Conservation (phyloP, 2,113 vertebrate species). For the Carassius gibelio region DNA sequence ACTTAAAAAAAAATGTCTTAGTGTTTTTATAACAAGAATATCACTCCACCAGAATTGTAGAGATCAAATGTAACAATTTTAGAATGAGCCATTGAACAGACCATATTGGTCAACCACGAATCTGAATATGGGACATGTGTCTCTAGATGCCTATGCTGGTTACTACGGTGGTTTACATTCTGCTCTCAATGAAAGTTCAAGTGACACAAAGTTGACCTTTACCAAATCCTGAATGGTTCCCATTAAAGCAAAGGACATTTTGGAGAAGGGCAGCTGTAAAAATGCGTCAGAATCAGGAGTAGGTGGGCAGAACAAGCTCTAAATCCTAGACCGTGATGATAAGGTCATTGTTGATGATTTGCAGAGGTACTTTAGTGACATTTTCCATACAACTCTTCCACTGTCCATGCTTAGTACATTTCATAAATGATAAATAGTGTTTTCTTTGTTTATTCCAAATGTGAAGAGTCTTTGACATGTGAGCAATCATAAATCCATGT, state of each 20-base stretch:
- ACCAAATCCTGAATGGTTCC: slow-evolving; percentile 21
- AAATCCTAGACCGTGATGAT: slow-evolving; percentile 7
- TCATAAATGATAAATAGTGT: neutral
- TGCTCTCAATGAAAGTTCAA: neutral
- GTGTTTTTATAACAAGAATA: neutral
- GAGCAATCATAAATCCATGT: neutral
- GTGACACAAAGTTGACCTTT: slow-evolving; percentile 35
- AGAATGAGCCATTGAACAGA: neutral
- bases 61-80: neutral
- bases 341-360: slow-evolving; percentile 10
- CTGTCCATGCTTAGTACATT: neutral
- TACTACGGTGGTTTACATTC: neutral
- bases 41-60: neutral
- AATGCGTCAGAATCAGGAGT: slow-evolving; percentile 8
- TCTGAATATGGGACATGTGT: neutral
- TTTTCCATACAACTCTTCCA: neutral
- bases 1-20: neutral
- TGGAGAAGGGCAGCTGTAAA: slow-evolving; percentile 21
- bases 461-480: slow-evolving; percentile 11
- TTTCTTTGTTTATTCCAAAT: slow-evolving; percentile 5
- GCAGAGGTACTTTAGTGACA: neutral
- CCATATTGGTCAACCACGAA: neutral
- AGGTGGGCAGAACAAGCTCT: neutral
- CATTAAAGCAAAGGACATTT: slow-evolving; percentile 29
- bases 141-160: too few relatives aligned